Evolutionary conservation across 2,113 vertebrate species (phyloP).

Genomic region (Electrona antarctica): DNA sequence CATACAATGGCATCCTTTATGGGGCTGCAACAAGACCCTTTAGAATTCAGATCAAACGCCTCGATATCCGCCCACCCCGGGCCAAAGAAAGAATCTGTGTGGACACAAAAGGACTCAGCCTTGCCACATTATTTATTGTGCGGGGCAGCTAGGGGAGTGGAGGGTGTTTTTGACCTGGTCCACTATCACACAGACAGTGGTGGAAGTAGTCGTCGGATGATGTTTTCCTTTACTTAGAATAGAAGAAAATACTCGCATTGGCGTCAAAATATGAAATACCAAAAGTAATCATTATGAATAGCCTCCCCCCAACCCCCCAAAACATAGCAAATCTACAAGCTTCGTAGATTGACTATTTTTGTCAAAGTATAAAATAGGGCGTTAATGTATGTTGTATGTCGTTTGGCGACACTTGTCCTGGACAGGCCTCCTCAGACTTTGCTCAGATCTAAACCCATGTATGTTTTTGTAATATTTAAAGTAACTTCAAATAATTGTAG

Average conservation of each 20-base stretch:
- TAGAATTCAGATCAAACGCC: conserved; percentile 96
- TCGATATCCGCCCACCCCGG: conserved; percentile 93
- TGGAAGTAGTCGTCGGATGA: conserved; percentile 1
- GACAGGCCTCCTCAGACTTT: too few species aligned
- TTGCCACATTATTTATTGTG: conserved; percentile 81
- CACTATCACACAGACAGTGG: conserved; percentile 34
- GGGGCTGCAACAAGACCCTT: conserved; percentile 90
- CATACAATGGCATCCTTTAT: conserved; percentile 93
- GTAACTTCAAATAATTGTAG: too few species aligned
- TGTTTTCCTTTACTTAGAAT: neutral
- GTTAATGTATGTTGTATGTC: too few species aligned
- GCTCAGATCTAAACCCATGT: too few species aligned
- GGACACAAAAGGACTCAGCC: conserved; percentile 79
- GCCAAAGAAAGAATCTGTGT: conserved; percentile 85
- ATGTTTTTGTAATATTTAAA: too few species aligned
- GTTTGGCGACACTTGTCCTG: too few species aligned
- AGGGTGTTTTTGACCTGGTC: conserved; percentile 69
- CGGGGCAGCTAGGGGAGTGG: conserved; percentile 58
- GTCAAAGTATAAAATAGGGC: too few species aligned
- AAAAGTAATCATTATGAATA: too few species aligned
- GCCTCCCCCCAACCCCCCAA: too few species aligned
- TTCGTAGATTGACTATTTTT: too few species aligned
- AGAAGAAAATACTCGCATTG: neutral
- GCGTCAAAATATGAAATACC: too few species aligned
- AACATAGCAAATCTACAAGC: too few species aligned